phyloP scores from a whole-genome alignment of 2,113 vertebrate genomes.

The Eulemur rufifrons region DNA sequence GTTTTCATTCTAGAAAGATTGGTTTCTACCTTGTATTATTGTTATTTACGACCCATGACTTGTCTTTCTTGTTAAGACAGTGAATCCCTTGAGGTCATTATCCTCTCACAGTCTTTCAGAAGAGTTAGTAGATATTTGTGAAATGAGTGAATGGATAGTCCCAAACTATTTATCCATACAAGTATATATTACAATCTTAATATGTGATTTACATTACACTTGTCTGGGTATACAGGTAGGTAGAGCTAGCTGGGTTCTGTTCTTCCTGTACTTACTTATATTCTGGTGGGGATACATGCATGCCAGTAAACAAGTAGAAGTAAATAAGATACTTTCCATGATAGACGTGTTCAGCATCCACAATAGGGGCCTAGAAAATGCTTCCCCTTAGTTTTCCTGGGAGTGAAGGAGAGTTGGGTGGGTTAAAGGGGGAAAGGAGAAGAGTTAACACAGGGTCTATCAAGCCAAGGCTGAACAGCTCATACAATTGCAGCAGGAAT shows the following conservation, averaged over 20 bases:
- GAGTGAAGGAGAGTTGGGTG: background rate
- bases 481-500: background rate
- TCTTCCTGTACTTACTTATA: background rate
- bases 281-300: background rate
- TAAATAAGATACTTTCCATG: background rate
- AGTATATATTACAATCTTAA: background rate
- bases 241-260: background rate
- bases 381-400: background rate
- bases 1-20: conserved; percentile 32
- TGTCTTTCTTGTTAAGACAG: conserved; percentile 10
- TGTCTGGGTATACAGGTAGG: background rate
- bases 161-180: conserved; percentile 30
- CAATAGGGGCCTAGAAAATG: background rate
- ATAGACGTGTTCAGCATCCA: background rate
- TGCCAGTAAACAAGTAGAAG: background rate
- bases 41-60: background rate
- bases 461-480: background rate
- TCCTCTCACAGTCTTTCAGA: conserved; percentile 13
- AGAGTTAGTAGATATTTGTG: background rate
- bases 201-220: background rate
- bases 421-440: background rate
- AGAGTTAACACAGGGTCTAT: background rate
- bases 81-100: conserved; percentile 3
- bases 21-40: conserved; percentile 11
- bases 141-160: background rate